phyloP scores from a whole-genome alignment of 1,140 invertebrate species.

The Nebria ingens region DNA sequence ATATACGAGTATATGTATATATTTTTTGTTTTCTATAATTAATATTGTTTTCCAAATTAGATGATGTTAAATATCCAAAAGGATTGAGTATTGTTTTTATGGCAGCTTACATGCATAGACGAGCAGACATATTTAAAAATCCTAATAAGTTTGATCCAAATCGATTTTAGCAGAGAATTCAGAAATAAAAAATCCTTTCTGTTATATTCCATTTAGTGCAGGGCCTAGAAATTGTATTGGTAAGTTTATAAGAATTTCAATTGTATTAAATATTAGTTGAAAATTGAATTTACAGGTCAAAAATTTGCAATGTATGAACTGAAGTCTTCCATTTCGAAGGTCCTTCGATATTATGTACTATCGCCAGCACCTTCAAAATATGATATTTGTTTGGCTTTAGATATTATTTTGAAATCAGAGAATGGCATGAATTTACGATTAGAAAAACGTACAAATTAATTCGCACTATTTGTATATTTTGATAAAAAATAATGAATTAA shows the following conservation, averaged over 20 bases:
- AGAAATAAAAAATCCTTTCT: constrained; percentile 37
- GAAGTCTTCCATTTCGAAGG: constrained; percentile 54
- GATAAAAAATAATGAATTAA: too few relatives aligned
- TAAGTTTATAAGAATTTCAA: constrained; percentile 23
- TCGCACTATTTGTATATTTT: too few relatives aligned
- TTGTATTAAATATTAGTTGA: too few relatives aligned
- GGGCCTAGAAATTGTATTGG: constrained; percentile 62
- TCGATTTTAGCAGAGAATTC: constrained; percentile 54
- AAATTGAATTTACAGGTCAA: too few relatives aligned
- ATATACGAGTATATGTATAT: too few relatives aligned
- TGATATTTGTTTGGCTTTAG: constrained; percentile 26
- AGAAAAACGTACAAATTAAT: constrained; percentile 20
- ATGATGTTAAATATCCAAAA: constrained; percentile 38
- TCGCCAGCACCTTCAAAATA: constrained; percentile 26
- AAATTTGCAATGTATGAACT: constrained; percentile 69
- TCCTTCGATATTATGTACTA: constrained; percentile 54
- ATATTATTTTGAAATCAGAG: constrained; percentile 33
- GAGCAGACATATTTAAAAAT: constrained; percentile 51
- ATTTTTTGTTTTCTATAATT: constrained; percentile 16
- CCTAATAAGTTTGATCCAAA: constrained; percentile 69
- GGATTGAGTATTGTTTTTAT: constrained; percentile 39
- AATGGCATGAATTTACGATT: constrained; percentile 34
- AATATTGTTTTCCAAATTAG: too few relatives aligned
- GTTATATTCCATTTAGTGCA: constrained; percentile 57
- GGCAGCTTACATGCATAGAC: constrained; percentile 52